Conservation (phyloP, 2,797 vertebrate genomes). For the Poeciliopsis turneri region DNA sequence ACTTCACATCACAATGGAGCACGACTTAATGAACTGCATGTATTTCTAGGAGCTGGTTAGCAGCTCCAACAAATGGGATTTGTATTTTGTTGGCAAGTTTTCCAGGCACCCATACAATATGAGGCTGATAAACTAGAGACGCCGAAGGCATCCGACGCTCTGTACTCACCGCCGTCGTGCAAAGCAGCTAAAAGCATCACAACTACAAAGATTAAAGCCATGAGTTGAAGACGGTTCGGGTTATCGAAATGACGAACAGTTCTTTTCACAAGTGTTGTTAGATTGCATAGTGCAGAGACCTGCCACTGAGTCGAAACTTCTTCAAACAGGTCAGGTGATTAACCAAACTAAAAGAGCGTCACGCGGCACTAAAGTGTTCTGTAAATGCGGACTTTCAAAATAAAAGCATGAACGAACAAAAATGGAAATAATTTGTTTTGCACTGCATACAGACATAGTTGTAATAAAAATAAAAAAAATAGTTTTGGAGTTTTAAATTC, state of each 20-base stretch:
- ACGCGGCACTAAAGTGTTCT: neutral
- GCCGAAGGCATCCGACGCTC: neutral
- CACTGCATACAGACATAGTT: neutral
- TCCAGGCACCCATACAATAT: neutral
- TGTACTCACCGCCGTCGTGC: slow-evolving; percentile 35
- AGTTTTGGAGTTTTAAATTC: neutral
- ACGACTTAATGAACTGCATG: neutral
- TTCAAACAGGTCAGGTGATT: neutral
- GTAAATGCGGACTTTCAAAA: neutral
- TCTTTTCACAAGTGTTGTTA: neutral
- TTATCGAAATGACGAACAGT: accelerated
- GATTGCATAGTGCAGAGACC: neutral
- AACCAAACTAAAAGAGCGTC: neutral
- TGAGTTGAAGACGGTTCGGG: neutral
- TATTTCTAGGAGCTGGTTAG: neutral
- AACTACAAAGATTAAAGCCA: slow-evolving; percentile 24
- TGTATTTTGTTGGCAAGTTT: neutral
- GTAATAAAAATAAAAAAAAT: neutral
- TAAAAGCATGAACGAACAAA: slow-evolving; percentile 1
- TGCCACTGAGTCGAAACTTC: neutral
- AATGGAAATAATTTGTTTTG: neutral
- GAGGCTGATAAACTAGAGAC: neutral
- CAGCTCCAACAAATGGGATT: neutral
- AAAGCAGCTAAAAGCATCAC: slow-evolving; percentile 6
- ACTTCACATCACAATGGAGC: too few species aligned